Base-by-base conservation (phyloP, 1,140 invertebrate genomes). In the Psilanteris sp. region DNA sequence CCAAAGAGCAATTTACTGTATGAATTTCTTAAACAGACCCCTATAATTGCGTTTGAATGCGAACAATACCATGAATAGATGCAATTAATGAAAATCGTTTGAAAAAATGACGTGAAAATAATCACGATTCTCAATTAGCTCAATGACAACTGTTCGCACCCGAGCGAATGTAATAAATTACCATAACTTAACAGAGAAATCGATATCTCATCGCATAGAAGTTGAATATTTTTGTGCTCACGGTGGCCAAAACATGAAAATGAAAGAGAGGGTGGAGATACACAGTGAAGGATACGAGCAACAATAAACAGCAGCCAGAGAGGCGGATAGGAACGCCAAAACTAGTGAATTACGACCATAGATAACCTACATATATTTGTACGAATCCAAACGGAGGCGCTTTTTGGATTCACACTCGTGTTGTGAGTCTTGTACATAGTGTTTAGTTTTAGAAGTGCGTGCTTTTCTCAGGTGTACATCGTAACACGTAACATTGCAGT, bases 291-390 rank as follows among this genome's bases (percentile, higher is more conserved):
- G 67, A 77, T 62, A 61, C 27, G 64, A 39, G 61, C 62, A 77
- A 77, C 74, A 66, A 77, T 77, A 74, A 79, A 75, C 68, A 57
- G 66, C 36, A 50, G 46, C 52, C 22, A 39, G 39, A 67, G 76
- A 78, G 70, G 75, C 55, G 78, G 77, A 80, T 81, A 78, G 73
- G 54, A 50, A 59, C 68, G 72, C 74, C 73, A 73, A 44, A 66
- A 54, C 31, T 52, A 41, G 68, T 81, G 82, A 82, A 37, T 83
- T 80, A 83, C 66, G 70, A 46, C 54, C 14, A 2, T 52, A 76
- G 80, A 83, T 82, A 81, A 80, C 72, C 73, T 55, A 31, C 36
- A 79, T 71, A 61, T 82, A 79, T 80, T 82, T 79, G 79, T 57
- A 34, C 41, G 29, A 64, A 43, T 41, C 24, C 39, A 37, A 34